These are phyloP conservation scores for Brachyopa scutellaris DNA, from an alignment of 2,888 invertebrate species.

Conservation along the genomic window DNA sequence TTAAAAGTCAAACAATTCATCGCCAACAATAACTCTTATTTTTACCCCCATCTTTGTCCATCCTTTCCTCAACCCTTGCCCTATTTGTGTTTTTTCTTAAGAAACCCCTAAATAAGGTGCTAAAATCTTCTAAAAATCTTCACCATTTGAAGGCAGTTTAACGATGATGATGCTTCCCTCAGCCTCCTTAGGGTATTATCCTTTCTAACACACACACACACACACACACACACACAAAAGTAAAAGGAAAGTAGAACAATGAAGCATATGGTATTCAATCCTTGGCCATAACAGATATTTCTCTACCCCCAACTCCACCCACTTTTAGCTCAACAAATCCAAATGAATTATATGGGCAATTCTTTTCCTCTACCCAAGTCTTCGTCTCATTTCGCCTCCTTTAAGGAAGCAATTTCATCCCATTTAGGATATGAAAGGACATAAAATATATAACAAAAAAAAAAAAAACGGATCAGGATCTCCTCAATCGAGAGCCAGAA, in stretches of 20 bases:
- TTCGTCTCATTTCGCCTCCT: slow-evolving; percentile 31
- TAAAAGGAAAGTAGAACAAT: slow-evolving; percentile 28
- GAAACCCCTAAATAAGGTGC: slow-evolving; percentile 65
- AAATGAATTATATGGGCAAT: slow-evolving; percentile 72
- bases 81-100: background rate
- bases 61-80: slow-evolving; percentile 13
- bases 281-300: slow-evolving; percentile 55
- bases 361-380: slow-evolving; percentile 13
- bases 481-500: slow-evolving; percentile 53
- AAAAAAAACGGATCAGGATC: slow-evolving; percentile 55
- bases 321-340: slow-evolving; percentile 57
- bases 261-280: slow-evolving; percentile 70
- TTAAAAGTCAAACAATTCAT: slow-evolving; percentile 68
- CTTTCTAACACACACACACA: background rate
- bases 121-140: slow-evolving; percentile 68
- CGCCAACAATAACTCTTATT: slow-evolving; percentile 55
- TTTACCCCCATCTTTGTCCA: slow-evolving; percentile 6
- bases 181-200: slow-evolving; percentile 26
- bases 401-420: slow-evolving; percentile 71
- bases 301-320: background rate
- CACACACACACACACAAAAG: background rate
- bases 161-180: slow-evolving; percentile 63
- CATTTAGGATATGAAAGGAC: slow-evolving; percentile 72
- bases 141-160: slow-evolving; percentile 65
- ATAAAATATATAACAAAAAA: slow-evolving; percentile 63